Base-by-base conservation (phyloP, 2,888 invertebrate genomes). In the Graphium colonna region DNA sequence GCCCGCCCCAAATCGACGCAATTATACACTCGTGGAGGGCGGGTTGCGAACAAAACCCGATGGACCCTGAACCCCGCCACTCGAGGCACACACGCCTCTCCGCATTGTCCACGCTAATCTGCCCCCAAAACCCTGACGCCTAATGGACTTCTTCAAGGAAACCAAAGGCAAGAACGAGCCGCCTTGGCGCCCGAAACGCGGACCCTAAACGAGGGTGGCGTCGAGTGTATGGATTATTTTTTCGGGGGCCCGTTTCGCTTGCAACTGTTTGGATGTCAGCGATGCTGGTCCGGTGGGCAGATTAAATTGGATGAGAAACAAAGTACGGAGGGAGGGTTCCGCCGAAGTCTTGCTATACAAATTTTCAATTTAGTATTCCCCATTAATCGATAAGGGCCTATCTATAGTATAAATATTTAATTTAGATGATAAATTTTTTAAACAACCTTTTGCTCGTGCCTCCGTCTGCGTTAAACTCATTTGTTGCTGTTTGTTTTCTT, bases 91-190 rank as follows among this genome's bases (percentile, higher is more conserved):
- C 58, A 57, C 57, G 59, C 60, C 45, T 52, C 51, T 21, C 28
- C 56, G 58, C 56, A 58, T 55, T 56, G 55, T 51, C 58, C 56
- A 13, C 31, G 45, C 16, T 48, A 33, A 48, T 43, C 38, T 44
- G 50, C 39, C 39, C 52, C 46, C 41, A 56, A 51, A 60, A 44
- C 63, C 57, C 59, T 2, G 5, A 56, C 31, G 75, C 69, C 75
- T 82, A 82, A 82, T 78, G 77, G 78, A 75, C 75, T 76, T 79
- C 80, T 77, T 73, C 77, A 79, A 79, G 64, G 76, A 77, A 75
- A 74, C 75, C 78, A 71, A 74, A 69, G 68, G 65, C 71, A 73
- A 78, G 79, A 76, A 83, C 82, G 83, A 85, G 85, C 79, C 85
- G 82, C 85, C 84, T 85, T 77, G 79, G 79, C 79, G 80, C 81